Evolutionary conservation across 2,113 vertebrate genomes (phyloP), one percentile per base, ranked within the genome.

Genomic region (Aplodontia rufa): DNA sequence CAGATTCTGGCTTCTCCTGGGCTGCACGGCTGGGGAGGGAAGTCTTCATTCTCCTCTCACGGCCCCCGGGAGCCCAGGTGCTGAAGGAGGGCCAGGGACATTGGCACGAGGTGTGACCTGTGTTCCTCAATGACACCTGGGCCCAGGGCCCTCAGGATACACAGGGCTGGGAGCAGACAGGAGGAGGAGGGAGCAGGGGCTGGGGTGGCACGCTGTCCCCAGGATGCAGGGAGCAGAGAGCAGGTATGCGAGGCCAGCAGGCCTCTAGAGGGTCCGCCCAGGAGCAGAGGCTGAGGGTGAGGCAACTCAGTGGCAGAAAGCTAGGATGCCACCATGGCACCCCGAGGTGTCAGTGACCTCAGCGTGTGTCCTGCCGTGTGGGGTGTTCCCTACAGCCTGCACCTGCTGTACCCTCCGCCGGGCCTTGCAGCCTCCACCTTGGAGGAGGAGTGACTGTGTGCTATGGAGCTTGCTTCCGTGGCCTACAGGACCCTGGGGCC

Each of bases 401-500:
- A 28, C 30, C 3, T 13, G 1, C 17, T 3, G 5, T 4, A 5
- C 30, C 13, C 32, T 69, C 35, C 8, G 2, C 26, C 35, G 11
- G n/a, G 58, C 35, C 14, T 32, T 14, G 62, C 51, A 89, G 40
- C 51, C 89, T 26, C 9, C 12, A 0, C 0, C 8, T 40, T 4
- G 8, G 32, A 75, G 20, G 35, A 17, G 37, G 72, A 47, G 11
- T 32, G 12, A 12, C 62, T 28, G 28, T 1, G 37, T 49, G n/a
- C 40, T 26, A 0, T 1, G 9, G 5, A 19, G 26, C 22, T 51
- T 0, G 26, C 51, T 71, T 13, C 0, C 6, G 17, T 8, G 26
- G 8, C 30, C n/a, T 30, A 1, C 22, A 12, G 37, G 69, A 24
- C 40, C 20, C 68, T 2, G 53, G 16, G 51, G n/a, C 53, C 53